Percentiles rank a stretch among this genome's conserved stretches.
Conservation (phyloP, 2,888 invertebrate genomes). For the Drosophila nr. medialis region DNA sequence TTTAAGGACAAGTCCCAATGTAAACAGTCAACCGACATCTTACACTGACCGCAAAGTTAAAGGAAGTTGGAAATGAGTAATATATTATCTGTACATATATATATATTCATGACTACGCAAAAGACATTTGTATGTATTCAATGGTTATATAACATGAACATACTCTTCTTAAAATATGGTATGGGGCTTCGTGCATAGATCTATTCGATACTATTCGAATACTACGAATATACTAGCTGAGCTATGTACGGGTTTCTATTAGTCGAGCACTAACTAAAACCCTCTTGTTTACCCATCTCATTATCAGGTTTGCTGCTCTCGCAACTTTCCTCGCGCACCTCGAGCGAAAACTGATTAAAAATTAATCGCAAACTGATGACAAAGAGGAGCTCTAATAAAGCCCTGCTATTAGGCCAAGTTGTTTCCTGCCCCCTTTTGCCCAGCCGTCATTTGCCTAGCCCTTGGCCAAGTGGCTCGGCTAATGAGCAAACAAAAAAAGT, state of each 20-base stretch:
- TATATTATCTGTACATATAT: background rate
- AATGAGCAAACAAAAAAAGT: constrained; percentile 57
- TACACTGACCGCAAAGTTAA: background rate
- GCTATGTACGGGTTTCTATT: background rate
- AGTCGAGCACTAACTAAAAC: background rate
- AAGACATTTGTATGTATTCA: background rate
- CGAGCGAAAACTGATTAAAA: constrained; percentile 32
- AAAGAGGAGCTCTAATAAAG: constrained; percentile 43
- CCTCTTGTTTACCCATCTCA: background rate
- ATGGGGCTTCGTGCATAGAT: background rate
- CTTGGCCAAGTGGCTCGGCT: constrained; percentile 48
- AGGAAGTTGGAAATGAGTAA: background rate
- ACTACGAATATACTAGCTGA: background rate
- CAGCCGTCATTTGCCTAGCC: constrained; percentile 59
- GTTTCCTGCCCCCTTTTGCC: background rate
- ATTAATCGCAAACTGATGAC: constrained; percentile 48
- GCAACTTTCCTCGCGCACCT: constrained; percentile 17
- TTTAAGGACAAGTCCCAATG: constrained; percentile 30
- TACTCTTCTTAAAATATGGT: background rate
- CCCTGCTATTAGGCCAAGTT: constrained; percentile 54
- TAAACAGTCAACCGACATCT: constrained; percentile 55
- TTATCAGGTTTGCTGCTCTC: background rate
- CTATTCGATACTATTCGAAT: background rate
- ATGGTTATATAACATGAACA: background rate
- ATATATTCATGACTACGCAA: background rate